These are phyloP conservation scores for Trachelus troglodyta DNA, from an alignment of 2,888 invertebrate genomes.

Conservation along the genomic window DNA sequence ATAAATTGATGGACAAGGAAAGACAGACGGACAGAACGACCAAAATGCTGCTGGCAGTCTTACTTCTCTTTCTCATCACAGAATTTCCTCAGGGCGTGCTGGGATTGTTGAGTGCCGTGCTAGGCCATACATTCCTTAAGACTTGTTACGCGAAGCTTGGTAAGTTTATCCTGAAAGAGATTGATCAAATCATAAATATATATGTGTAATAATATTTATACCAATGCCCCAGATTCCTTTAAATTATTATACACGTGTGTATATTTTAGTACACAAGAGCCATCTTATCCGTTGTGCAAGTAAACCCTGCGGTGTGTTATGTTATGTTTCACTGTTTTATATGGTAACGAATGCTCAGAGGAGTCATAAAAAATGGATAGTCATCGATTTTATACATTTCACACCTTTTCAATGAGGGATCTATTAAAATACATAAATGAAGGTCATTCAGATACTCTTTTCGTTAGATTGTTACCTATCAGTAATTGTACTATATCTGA, in stretches of 20 bases:
- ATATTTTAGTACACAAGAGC: neutral
- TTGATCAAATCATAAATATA: neutral
- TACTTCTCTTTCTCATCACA: conserved; percentile 86
- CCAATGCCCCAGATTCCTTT: neutral
- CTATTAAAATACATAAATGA: neutral
- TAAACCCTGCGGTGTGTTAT: neutral
- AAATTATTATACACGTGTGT: neutral
- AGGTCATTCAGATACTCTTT: neutral
- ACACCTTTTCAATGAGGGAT: neutral
- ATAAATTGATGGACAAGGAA: conserved; percentile 69
- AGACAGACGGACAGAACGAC: conserved; percentile 88
- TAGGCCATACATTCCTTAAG: conserved; percentile 79
- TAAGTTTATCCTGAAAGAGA: conserved; percentile 26
- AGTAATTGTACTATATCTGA: no score
- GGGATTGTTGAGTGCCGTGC: conserved; percentile 75
- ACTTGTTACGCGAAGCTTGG: conserved; percentile 85
- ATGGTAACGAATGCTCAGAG: neutral
- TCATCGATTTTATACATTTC: neutral
- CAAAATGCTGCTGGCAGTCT: conserved; percentile 87
- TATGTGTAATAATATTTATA: neutral
- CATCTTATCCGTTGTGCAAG: neutral
- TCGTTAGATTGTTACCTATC: neutral
- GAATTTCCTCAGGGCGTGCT: conserved; percentile 88
- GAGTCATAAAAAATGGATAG: neutral
- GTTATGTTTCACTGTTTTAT: neutral